phyloP scores from a whole-genome alignment of 2,113 vertebrate genomes.

The Galeopterus variegatus region DNA sequence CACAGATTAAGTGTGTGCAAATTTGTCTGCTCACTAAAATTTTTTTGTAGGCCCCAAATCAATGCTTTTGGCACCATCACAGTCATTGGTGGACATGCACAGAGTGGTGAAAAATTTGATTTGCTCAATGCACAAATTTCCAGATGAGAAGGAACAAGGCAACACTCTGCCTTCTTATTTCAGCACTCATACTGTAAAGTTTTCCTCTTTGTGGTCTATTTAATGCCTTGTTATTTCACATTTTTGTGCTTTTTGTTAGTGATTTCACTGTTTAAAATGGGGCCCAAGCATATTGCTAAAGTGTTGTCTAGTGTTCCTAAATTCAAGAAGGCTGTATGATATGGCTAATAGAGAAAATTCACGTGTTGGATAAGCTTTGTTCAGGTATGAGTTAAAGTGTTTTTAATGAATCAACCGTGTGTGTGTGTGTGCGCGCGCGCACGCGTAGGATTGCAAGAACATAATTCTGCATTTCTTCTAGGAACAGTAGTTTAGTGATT shows the following conservation, averaged over 20 bases:
- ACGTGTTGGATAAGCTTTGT: background rate
- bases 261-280: background rate
- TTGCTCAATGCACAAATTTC: background rate
- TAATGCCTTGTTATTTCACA: background rate
- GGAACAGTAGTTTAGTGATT: background rate
- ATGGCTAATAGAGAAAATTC: background rate
- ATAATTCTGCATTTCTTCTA: background rate
- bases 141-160: background rate
- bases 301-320: background rate
- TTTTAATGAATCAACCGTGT: background rate
- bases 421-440: background rate
- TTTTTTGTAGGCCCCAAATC: background rate
- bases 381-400: background rate
- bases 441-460: background rate
- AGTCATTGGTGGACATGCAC: background rate
- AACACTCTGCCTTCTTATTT: background rate
- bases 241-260: background rate
- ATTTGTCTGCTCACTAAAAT: background rate
- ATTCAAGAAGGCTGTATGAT: background rate
- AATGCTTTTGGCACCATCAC: background rate
- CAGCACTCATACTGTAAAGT: background rate
- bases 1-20: background rate
- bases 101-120: background rate
- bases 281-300: background rate
- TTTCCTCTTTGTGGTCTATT: background rate